phyloP scores from a whole-genome alignment of 35 echinoderm and acorn worm genomes.

The Ophiothrix spiculata region DNA sequence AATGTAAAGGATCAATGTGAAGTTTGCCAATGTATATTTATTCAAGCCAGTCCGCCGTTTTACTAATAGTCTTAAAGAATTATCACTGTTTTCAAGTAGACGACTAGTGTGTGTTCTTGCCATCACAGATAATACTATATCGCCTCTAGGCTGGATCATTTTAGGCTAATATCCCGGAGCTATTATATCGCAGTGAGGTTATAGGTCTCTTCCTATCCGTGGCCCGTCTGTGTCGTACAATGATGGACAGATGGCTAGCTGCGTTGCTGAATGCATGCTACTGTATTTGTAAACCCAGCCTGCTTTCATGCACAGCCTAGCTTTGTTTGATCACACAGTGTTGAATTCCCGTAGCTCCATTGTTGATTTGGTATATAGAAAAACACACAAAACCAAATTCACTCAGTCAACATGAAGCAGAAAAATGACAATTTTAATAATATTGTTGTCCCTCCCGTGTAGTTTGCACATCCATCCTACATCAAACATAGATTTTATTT shows the following conservation, averaged over 20 bases:
- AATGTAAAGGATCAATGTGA: slow-evolving; percentile 6
- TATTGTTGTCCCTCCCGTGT: slow-evolving; percentile 10
- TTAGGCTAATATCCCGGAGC: background rate
- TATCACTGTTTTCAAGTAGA: background rate
- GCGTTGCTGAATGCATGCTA: background rate
- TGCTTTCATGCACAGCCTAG: background rate
- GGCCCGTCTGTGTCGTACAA: no score
- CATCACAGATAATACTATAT: background rate
- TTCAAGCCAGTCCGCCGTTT: background rate
- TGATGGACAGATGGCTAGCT: background rate
- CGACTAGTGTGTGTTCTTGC: background rate
- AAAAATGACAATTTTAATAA: slow-evolving; percentile 5
- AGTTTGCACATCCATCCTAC: background rate
- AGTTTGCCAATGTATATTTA: slow-evolving; percentile 10
- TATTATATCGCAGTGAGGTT: background rate
- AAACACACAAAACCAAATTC: slow-evolving; percentile 3
- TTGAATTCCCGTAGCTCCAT: background rate
- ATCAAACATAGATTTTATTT: background rate
- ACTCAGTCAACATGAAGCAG: background rate
- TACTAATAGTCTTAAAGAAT: background rate
- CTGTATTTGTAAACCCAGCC: background rate
- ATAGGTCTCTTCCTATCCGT: slow-evolving; percentile 1
- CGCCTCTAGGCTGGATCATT: background rate
- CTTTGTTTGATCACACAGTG: background rate
- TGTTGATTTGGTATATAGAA: no score